phyloP scores from a whole-genome alignment of 2,888 invertebrate species.

The Cerastis rubricosa region DNA sequence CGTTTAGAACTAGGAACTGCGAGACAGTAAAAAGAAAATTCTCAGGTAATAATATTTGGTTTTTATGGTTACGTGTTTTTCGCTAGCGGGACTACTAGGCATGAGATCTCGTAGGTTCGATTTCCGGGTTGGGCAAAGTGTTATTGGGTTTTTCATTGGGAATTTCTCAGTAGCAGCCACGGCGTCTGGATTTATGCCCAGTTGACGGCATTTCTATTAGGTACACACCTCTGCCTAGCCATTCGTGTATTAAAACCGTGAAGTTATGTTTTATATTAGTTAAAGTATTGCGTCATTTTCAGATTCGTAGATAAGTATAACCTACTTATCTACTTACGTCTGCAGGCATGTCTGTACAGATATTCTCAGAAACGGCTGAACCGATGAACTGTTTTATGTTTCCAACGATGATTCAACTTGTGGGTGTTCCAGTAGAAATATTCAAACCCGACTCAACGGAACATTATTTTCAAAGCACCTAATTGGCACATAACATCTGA shows the following conservation, averaged over 20 bases:
- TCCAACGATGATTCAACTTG: constrained; percentile 34
- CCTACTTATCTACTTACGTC: neutral
- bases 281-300: neutral
- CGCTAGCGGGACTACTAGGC: too few species aligned
- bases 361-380: constrained; percentile 48
- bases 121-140: neutral
- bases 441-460: constrained; percentile 9
- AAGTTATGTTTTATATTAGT: neutral
- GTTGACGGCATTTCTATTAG: neutral
- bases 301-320: neutral
- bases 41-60: too few species aligned
- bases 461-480: constrained; percentile 47
- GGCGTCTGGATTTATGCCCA: too few species aligned
- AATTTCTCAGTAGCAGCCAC: neutral
- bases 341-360: constrained; percentile 17
- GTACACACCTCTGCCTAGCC: neutral
- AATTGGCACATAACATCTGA: constrained; percentile 55
- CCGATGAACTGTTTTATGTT: constrained; percentile 21
- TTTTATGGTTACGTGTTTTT: too few species aligned
- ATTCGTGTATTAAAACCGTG: neutral
- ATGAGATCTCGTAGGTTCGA: too few species aligned
- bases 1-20: neutral
- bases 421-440: constrained; percentile 28
- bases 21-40: neutral
- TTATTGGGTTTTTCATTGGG: neutral